Evolutionary conservation across 53 echinoderm and acorn worm genomes (phyloP).

Genomic region (Crossaster papposus): DNA sequence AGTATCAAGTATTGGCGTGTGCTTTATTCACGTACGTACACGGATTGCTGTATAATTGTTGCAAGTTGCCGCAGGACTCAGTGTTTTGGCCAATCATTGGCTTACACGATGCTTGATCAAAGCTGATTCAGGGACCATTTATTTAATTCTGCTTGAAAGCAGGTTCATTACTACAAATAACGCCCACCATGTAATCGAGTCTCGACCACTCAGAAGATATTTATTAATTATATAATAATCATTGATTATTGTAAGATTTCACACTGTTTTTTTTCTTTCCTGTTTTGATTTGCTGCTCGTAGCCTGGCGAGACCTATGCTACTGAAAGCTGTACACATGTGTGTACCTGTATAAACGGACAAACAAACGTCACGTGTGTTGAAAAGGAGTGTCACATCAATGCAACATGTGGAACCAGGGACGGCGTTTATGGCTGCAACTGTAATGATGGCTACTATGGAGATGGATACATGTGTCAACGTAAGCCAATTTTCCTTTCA

Average conservation of each 20-base stretch:
- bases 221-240: neutral
- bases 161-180: too few species aligned
- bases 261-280: neutral
- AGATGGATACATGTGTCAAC: constrained; percentile 60
- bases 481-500: constrained; percentile 15
- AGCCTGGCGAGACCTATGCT: constrained; percentile 59
- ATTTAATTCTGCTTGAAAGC: too few species aligned
- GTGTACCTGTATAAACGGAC: constrained; percentile 57
- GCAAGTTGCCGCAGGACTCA: too few species aligned
- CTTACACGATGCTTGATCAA: too few species aligned
- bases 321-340: constrained; percentile 44
- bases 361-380: constrained; percentile 39
- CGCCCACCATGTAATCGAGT: too few species aligned
- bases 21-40: too few species aligned
- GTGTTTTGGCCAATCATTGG: too few species aligned
- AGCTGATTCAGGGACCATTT: too few species aligned
- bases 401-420: constrained; percentile 54
- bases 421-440: constrained; percentile 55
- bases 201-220: too few species aligned
- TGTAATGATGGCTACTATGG: constrained; percentile 70
- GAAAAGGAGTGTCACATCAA: constrained; percentile 43
- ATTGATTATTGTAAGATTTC: neutral
- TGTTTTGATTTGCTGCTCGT: neutral
- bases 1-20: too few species aligned
- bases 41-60: too few species aligned